Evolutionary conservation across 2,113 vertebrate genomes (phyloP), one percentile per base, ranked within the genome.

Genomic region (Murina feae): DNA sequence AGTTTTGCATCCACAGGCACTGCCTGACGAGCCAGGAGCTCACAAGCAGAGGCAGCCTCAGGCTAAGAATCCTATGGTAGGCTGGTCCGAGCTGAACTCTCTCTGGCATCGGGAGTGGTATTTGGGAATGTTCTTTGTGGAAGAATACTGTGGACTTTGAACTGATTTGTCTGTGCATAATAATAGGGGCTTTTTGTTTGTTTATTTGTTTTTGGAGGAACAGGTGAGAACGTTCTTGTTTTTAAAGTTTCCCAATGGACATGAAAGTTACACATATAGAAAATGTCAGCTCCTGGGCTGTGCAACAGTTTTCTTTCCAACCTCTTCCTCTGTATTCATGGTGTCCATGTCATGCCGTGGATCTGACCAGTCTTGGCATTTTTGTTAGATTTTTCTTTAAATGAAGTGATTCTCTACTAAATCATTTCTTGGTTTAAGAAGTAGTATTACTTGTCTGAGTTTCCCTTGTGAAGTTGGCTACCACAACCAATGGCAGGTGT

Each of bases 361-460:
- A 42, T 72, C 44, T 89, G 80, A 47, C 17, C 44, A 71, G 42
- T 65, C 65, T 28, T 65, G 80, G n/a, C 13, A 80, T 42, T 83
- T 71, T 58, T 74, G 86, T 88, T 84, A 69, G 66, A n/a, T 39
- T 65, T 65, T 86, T 32, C 42, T 76, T 75, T 25, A n/a, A 91
- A 42, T 25, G 30, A 93, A 84, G 66, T 87, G 55, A 69, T 55
- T 88, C 58, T 90, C 74, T 39, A 85, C 21, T 63, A 42, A 86
- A 68, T 87, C 75, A 28, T 84, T 86, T 90, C 37, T 80, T 87
- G 49, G 37, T 74, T 84, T 94, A 78, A 94, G 63, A 93, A 65
- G 25, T 89, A 82, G 44, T 84, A 20, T 58, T 79, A 49, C 44
- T 93, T 74, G 16, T 71, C 79, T 89, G 60, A 91, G 30, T 89